A percentile compares a stretch with the other conserved stretches of the same genome.
phyloP scores from a whole-genome alignment of 2,888 invertebrate genomes.

The Caenorhabditis sulstoni region DNA sequence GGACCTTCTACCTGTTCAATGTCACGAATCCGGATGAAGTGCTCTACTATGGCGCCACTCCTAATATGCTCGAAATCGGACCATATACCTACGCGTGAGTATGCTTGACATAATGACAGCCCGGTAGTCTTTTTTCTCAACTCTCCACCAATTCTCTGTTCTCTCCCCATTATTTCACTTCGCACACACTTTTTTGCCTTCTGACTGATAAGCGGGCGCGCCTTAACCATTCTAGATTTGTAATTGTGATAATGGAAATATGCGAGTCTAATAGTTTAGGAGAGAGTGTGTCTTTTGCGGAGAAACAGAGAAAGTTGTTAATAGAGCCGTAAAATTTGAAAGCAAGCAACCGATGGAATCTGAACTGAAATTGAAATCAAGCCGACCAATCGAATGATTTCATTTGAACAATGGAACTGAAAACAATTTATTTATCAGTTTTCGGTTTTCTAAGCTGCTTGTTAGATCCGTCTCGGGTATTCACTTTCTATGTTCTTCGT shows the following conservation, averaged over 20 bases:
- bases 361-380: neutral
- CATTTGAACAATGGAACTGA: neutral
- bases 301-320: constrained; percentile 4
- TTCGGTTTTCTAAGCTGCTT: neutral
- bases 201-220: constrained; percentile 25
- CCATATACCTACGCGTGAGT: constrained; percentile 69
- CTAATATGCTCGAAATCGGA: constrained; percentile 63
- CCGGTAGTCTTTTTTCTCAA: constrained; percentile 6
- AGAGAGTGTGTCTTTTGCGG: constrained; percentile 12
- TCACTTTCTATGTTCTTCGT: constrained; percentile 35
- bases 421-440: too few species aligned
- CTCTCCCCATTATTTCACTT: neutral
- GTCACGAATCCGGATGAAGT: constrained; percentile 71
- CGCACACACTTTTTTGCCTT: constrained; percentile 20
- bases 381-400: neutral
- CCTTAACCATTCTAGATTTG: constrained; percentile 31
- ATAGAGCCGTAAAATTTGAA: constrained; percentile 13
- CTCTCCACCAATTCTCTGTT: too few species aligned
- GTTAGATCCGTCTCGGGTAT: constrained; percentile 9
- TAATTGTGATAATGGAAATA: constrained; percentile 7
- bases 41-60: constrained; percentile 63
- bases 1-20: constrained; percentile 62
- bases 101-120: constrained; percentile 4
- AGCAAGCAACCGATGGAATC: constrained; percentile 14
- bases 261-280: constrained; percentile 22